Base-by-base conservation (phyloP, 2,797 vertebrate genomes). In the Peromyscus nudipes region DNA sequence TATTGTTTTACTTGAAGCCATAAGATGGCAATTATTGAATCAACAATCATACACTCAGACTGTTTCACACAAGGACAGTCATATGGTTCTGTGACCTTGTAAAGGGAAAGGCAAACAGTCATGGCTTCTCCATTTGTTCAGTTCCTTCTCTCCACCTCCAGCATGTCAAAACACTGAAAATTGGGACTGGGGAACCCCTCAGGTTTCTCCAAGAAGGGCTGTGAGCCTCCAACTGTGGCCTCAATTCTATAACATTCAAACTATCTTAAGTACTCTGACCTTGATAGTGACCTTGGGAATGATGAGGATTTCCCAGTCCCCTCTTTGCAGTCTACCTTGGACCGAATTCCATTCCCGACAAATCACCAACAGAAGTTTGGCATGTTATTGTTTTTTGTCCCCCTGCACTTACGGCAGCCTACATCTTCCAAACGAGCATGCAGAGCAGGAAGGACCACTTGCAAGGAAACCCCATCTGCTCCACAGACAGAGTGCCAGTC, bases 281-380 rank as follows among this genome's bases (percentile, higher is more conserved):
- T 92, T 96, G 90, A 40, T 31, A 6, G 71, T 93, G 73, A 95
- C 76, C 87, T 94, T 94, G 94, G 60, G 67, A 95, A 92, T 64
- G 12, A 60, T 0, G 2, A 91, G 46, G 11, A 65, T 27, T 69
- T 94, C 65, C 60, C 7, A 19, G 29, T 31, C 67, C 31, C 40
- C 16, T 92, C 82, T 81, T 94, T 62, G 81, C 7, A n/a, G 37
- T 65, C 76, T 86, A 77, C 13, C 43, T 76, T 31, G 2, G 12
- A 73, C 77, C 34, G 0, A 31, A 62, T 69, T 84, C 81, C 1
- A 40, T 37, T 64, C 84, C 89, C 40, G 9, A 76, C 16, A 73
- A 73, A 40, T 25, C 21, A 40, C 37, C 25, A 73, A 94, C 4
- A 57, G 49, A 14, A 6, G 3, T 73, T 46, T 43, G 67, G 73